Evolutionary conservation across 2,888 invertebrate species (phyloP), one percentile per base, ranked within the genome.

Genomic region (Napeogenes inachia): DNA sequence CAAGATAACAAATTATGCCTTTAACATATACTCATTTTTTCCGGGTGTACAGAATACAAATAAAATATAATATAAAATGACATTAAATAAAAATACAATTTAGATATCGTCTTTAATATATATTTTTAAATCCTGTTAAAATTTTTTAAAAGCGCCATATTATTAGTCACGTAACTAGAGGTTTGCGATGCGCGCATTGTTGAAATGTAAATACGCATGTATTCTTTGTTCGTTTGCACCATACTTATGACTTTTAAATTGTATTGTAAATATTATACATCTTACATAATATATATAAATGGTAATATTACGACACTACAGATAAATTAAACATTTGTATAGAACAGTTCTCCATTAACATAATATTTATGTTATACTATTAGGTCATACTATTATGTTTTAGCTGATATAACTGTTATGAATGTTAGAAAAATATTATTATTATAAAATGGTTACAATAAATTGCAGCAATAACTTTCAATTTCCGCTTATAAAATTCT

Each of bases 241-340:
- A 84, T 87, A 87, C 85, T 87, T 84, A 80, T 85, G 83, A 85
- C 83, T 85, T 85, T 85, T 78, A 82, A 82, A 82, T 84, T 85
- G 83, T 67, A 64, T 65, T 64, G 60, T 65, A 66, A 61, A 57
- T 61, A 57, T 57, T 53, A 56, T 8, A 53, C 35, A 61, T 45
- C 32, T 56, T n/a, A 42, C 42, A 42, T 57, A 57, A 54, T 54
- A 57, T 33, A 53, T 10, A 45, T 46, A 56, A 56, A 55, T 10
- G 10, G 42, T 54, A 45, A 21, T 60, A 46, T 38, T 60, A 50
- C 42, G 50, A 13, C 32, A 42, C 8, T 30, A 50, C 8, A 30
- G 30, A 8, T 50, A 10, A 30, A 30, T 5, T 50, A 8, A 10
- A 30, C 21, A 12, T 30, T 21, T 50, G 3, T 10, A 21, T 4